These are phyloP conservation scores for Abscondita cerata DNA, from an alignment of 2,888 invertebrate genomes.

Conservation along the genomic window DNA sequence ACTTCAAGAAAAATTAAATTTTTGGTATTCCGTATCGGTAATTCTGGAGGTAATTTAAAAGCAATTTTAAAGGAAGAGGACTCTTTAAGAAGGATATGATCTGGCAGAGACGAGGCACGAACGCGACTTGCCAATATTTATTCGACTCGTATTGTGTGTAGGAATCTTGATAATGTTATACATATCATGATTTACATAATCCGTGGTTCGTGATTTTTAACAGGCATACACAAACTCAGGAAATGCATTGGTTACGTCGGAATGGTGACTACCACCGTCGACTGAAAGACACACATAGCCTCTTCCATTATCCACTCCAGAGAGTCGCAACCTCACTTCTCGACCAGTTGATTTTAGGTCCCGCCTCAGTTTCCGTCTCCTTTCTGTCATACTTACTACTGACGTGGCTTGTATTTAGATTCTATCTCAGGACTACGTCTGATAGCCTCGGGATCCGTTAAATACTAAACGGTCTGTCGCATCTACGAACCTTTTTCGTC, in stretches of 20 bases:
- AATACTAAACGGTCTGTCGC: constrained; percentile 46
- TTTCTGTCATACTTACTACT: constrained; percentile 45
- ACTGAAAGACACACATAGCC: constrained; percentile 49
- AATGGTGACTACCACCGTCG: constrained; percentile 42
- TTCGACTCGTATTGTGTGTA: neutral
- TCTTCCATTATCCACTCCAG: constrained; percentile 61
- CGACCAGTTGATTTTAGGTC: constrained; percentile 63
- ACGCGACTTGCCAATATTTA: neutral
- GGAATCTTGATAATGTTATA: neutral
- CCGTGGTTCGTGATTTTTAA: constrained; percentile 18
- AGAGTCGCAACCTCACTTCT: constrained; percentile 65
- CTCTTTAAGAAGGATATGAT: neutral
- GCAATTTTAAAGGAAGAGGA: neutral
- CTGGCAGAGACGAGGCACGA: neutral
- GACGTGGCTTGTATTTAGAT: constrained; percentile 47
- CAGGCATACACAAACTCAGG: constrained; percentile 33
- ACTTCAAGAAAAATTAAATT: constrained; percentile 40
- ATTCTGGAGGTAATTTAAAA: constrained; percentile 13
- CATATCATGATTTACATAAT: constrained; percentile 15
- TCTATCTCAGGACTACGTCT: constrained; percentile 44
- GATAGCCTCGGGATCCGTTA: constrained; percentile 44
- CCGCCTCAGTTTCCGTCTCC: constrained; percentile 50
- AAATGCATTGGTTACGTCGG: constrained; percentile 47
- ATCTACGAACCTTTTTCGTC: constrained; percentile 46
- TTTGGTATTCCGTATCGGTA: constrained; percentile 19